Evolutionary conservation across 23 tunicate species (phyloP), one percentile per base, ranked within the genome.

Genomic region (Styela clava): DNA sequence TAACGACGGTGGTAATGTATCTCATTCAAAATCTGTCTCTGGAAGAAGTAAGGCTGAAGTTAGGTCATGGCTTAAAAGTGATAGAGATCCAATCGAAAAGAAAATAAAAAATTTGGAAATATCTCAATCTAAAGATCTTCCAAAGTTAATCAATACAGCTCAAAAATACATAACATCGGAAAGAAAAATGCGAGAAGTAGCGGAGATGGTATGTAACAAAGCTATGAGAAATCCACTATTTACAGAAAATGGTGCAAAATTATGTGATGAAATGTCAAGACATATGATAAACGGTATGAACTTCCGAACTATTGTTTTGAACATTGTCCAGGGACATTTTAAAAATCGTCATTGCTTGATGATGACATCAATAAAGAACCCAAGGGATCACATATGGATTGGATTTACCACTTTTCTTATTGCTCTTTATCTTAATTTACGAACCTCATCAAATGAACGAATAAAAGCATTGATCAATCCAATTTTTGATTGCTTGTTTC

Each of bases 21-120:
- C 77, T 30, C 16, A 26, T 12, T 28, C 24, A 3, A 30, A 34
- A 30, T 28, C 12, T 34, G 35, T 71, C 27, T 71, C 77, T 3
- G 77, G 37, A 21, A 31, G 77, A n/a, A 71, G 77, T 71, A 71
- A 71, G 16, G 32, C 77, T 21, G 77, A 71, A 71, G 77, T 71
- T 7, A n/a, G 23, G 12, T 71, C 77, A 3, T 71, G 77, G 77
- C 35, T 71, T 20, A 33, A 71, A 16, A 33, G 16, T 21, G 77
- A 71, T 71, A 7, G 56, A 44, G 20, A 26, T 21, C 16, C 77
- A 35, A n/a, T 71, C 5, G 77, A 26, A 71, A 33, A 32, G 23
- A 35, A 71, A 71, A 28, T 71, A 7, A 31, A 71, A 71, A 71
- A 71, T 26, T 19, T 71, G 77, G 34, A 71, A 71, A 32, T 71